Conservation (phyloP, 2,888 invertebrate genomes). For the Ischnus inquisitorius region DNA sequence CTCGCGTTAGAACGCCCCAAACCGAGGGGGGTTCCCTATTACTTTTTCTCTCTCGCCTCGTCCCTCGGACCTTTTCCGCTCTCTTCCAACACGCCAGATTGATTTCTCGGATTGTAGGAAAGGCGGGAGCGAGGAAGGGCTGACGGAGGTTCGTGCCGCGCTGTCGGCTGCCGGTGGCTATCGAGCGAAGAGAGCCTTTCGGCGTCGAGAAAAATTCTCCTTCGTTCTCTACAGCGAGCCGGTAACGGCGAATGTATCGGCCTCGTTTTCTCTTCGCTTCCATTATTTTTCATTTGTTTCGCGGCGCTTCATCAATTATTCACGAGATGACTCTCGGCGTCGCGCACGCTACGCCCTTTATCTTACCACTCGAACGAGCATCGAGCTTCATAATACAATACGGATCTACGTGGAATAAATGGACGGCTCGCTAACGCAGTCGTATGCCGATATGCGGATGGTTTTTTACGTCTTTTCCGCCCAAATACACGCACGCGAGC, state of each 20-base stretch:
- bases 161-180: constrained; percentile 27
- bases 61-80: constrained; percentile 48
- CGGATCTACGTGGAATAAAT: constrained; percentile 65
- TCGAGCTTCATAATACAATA: constrained; percentile 76
- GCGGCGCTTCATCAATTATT: constrained; percentile 74
- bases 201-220: constrained; percentile 46
- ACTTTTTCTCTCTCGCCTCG: constrained; percentile 56
- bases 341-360: constrained; percentile 54
- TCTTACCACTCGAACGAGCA: constrained; percentile 62
- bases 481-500: too few relatives aligned
- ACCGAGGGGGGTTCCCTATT: constrained; percentile 58
- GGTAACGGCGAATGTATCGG: constrained; percentile 78
- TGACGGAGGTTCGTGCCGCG: constrained; percentile 60
- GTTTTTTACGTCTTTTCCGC: too few relatives aligned
- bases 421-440: not conserved
- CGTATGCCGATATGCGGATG: not conserved
- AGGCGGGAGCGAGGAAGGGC: constrained; percentile 44
- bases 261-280: constrained; percentile 77
- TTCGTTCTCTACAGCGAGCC: constrained; percentile 18
- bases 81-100: constrained; percentile 65
- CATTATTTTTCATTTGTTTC: constrained; percentile 82
- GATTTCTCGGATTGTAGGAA: constrained; percentile 68
- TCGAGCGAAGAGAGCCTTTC: constrained; percentile 51
- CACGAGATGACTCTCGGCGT: constrained; percentile 69
- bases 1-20: constrained; percentile 60